A percentile compares a stretch with the other conserved stretches of the same genome.
These are phyloP conservation scores for Sparus aurata DNA, from an alignment of 2,797 vertebrate genomes.

Conservation along the genomic window DNA sequence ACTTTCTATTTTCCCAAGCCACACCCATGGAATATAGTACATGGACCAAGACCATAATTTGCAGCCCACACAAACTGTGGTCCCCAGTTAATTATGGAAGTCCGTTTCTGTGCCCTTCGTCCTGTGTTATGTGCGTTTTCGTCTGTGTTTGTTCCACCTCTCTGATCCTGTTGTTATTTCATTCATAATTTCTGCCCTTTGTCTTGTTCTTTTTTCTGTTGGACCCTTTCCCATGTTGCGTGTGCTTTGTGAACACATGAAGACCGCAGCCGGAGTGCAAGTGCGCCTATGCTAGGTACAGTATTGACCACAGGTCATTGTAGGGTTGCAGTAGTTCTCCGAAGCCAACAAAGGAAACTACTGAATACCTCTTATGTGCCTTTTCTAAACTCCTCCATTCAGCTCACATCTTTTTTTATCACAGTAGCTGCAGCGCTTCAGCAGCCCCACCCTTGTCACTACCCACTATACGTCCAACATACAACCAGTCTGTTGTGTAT, in stretches of 20 bases:
- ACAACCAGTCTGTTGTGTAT: constrained; percentile 44
- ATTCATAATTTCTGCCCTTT: constrained; percentile 83
- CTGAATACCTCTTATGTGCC: constrained; percentile 34
- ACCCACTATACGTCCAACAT: constrained; percentile 45
- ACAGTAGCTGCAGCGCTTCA: constrained; percentile 53
- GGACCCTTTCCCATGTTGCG: constrained; percentile 87
- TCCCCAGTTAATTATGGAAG: constrained; percentile 72
- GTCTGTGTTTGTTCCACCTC: constrained; percentile 44
- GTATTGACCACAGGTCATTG: constrained; percentile 85
- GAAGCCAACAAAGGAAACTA: constrained; percentile 55
- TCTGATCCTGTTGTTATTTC: constrained; percentile 59
- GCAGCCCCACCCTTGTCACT: constrained; percentile 44
- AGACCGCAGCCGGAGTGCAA: constrained; percentile 97
- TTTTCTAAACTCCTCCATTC: constrained; percentile 44
- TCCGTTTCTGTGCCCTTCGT: constrained; percentile 48
- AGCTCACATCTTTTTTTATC: constrained; percentile 37
- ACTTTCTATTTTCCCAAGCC: constrained; percentile 59
- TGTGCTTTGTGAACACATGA: constrained; percentile 89
- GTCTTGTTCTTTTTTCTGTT: constrained; percentile 86
- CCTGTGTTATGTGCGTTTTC: constrained; percentile 28
- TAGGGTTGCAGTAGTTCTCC: constrained; percentile 71
- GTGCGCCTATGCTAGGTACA: constrained; percentile 95
- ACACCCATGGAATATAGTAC: constrained; percentile 66
- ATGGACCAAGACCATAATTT: constrained; percentile 73
- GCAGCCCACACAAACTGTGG: constrained; percentile 68